Conservation (phyloP, 2,113 vertebrate species). For the Gnathonemus echidnorhynchus region DNA sequence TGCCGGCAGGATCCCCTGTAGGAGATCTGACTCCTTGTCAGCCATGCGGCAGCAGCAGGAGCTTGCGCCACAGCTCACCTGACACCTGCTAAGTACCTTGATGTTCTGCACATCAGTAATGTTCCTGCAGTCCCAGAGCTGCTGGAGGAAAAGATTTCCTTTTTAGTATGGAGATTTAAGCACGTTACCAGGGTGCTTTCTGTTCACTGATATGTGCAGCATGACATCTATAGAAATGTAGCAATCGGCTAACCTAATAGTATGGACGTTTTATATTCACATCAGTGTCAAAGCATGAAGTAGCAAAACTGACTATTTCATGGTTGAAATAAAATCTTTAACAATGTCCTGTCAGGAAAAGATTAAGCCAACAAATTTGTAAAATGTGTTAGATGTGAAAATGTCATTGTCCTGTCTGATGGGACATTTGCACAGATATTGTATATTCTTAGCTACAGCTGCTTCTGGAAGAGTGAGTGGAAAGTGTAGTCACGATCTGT, state of each 20-base stretch:
- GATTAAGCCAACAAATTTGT: background rate
- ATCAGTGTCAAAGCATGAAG: background rate
- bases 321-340: background rate
- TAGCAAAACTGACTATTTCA: background rate
- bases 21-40: background rate
- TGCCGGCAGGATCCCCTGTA: background rate
- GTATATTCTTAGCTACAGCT: background rate
- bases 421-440: background rate
- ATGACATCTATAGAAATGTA: background rate
- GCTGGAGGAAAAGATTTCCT: background rate
- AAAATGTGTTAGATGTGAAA: background rate
- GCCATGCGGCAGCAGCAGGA: background rate
- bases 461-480: background rate
- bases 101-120: background rate
- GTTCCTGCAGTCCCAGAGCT: background rate
- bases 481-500: background rate
- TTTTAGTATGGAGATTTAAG: background rate
- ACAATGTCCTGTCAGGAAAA: background rate
- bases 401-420: background rate
- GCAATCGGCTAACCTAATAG: background rate
- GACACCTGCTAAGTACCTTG: background rate
- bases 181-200: background rate
- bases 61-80: background rate
- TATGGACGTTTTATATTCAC: background rate
- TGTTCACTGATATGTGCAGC: background rate